Evolutionary conservation across 1,140 invertebrate genomes (phyloP).

Genomic region (Adelges cooleyi): DNA sequence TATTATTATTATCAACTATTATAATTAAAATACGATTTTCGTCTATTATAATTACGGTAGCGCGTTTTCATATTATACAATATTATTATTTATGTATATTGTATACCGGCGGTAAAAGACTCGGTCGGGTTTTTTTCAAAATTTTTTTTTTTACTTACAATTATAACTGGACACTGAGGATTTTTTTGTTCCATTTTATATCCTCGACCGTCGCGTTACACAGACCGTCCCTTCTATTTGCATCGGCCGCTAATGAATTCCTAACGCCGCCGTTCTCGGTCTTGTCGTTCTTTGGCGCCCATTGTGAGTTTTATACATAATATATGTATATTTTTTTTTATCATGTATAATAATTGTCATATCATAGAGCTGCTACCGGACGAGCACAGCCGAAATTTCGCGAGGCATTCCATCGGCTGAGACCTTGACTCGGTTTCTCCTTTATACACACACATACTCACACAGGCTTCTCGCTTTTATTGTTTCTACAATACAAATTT

Average conservation of each 20-base stretch:
- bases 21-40: constrained; percentile 28
- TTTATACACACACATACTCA: neutral
- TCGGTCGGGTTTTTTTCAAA: too few species aligned
- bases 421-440: constrained; percentile 24
- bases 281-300: neutral
- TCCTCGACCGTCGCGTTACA: too few species aligned
- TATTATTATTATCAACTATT: constrained; percentile 25
- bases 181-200: constrained; percentile 11
- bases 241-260: constrained; percentile 20
- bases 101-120: too few species aligned
- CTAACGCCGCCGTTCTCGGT: neutral
- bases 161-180: neutral
- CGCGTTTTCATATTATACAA: constrained; percentile 13
- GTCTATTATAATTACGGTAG: constrained; percentile 25
- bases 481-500: neutral
- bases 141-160: constrained; percentile 25
- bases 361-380: too few species aligned
- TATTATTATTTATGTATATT: neutral
- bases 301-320: constrained; percentile 16
- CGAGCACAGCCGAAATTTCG: constrained; percentile 14
- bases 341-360: too few species aligned
- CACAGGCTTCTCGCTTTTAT: neutral
- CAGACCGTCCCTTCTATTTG: too few species aligned
- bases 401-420: neutral
- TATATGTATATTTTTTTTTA: too few species aligned